Percentiles rank a stretch among this genome's conserved stretches.
Conservation (phyloP, 1,140 invertebrate species). For the Meloidogyne chitwoodi region DNA sequence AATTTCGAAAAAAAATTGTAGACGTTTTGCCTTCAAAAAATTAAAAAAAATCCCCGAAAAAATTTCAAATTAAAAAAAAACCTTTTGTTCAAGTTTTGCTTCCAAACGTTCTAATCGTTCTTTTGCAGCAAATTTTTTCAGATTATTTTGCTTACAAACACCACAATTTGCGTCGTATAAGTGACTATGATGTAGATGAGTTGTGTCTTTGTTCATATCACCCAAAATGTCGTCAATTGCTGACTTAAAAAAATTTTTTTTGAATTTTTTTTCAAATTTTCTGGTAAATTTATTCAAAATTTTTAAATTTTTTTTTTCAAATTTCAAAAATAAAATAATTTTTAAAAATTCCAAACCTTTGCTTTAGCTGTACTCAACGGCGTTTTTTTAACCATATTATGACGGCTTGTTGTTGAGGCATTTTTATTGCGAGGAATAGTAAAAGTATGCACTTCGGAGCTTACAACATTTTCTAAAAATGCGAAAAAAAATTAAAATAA, state of each 20-base stretch:
- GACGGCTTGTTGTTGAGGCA: neutral
- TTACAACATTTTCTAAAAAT: neutral
- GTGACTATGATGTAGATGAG: neutral
- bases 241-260: constrained; percentile 1
- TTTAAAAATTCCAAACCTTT: neutral
- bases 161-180: constrained; percentile 13
- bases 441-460: neutral
- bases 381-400: neutral
- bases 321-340: neutral
- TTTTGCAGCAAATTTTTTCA: neutral
- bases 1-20: too few species aligned
- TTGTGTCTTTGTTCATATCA: constrained; percentile 1
- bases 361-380: neutral
- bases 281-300: too few species aligned
- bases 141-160: constrained; percentile 6
- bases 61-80: too few species aligned
- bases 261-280: too few species aligned
- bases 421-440: neutral
- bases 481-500: neutral
- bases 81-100: neutral
- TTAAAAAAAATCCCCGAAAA: too few species aligned
- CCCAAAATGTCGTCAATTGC: constrained; percentile 15
- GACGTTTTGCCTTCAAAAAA: too few species aligned
- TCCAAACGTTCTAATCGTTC: neutral
- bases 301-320: too few species aligned